Conservation (phyloP, 2,888 invertebrate species). For the Anthophora plumipes region DNA sequence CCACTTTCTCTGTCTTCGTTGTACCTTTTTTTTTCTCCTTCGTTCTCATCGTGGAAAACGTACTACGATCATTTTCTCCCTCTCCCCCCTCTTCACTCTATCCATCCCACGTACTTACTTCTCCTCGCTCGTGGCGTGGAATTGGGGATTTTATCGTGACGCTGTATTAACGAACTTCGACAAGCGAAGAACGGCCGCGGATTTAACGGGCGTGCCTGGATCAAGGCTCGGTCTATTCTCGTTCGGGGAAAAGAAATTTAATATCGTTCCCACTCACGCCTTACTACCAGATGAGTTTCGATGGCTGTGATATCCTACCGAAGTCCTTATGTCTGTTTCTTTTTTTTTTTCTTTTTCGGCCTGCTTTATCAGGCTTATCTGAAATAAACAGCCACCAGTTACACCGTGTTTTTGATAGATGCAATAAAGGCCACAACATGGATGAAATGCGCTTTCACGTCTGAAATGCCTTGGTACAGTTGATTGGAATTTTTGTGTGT, state of each 20-base stretch:
- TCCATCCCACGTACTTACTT: slow-evolving; percentile 46
- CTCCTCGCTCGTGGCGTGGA: slow-evolving; percentile 57
- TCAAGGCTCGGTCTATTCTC: slow-evolving; percentile 65
- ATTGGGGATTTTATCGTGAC: slow-evolving; percentile 74
- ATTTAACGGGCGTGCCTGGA: slow-evolving; percentile 68
- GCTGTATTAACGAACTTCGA: slow-evolving; percentile 73
- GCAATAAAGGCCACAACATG: slow-evolving; percentile 27
- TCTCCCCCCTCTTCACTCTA: slow-evolving; percentile 12
- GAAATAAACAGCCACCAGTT: slow-evolving; percentile 41
- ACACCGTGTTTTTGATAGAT: slow-evolving; percentile 30
- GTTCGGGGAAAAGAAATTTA: slow-evolving; percentile 67
- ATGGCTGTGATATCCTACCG: slow-evolving; percentile 53
- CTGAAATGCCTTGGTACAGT: slow-evolving; percentile 13
- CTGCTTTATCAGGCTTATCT: slow-evolving; percentile 56
- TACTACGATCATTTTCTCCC: slow-evolving; percentile 36
- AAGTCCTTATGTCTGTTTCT: neutral
- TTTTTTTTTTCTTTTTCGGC: slow-evolving; percentile 29
- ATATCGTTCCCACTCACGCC: slow-evolving; percentile 66
- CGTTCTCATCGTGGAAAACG: too few species aligned
- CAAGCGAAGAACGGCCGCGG: slow-evolving; percentile 65
- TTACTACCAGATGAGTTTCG: slow-evolving; percentile 62
- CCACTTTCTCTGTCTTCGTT: neutral
- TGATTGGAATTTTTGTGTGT: slow-evolving; percentile 43
- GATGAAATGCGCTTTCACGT: neutral
- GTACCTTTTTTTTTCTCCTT: slow-evolving; percentile 25